Conservation (phyloP, 2,797 vertebrate genomes). For the Sandelia bainsii region DNA sequence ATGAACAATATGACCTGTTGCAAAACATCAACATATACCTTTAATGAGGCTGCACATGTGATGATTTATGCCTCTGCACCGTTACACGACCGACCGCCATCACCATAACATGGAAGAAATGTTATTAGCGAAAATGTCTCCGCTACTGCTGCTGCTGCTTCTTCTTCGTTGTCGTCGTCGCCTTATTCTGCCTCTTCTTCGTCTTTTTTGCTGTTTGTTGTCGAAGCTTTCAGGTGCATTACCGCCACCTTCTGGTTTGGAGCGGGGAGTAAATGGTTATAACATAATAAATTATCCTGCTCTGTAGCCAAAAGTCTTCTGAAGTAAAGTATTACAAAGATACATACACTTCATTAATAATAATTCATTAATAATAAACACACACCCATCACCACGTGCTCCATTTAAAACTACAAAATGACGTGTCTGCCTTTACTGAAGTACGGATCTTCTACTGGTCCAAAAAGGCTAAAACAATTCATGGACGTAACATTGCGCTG, state of each 20-base stretch:
- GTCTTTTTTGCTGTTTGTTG: no score
- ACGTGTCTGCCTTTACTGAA: neutral
- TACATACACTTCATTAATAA: no score
- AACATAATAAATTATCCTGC: no score
- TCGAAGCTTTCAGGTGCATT: no score
- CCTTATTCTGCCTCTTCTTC: neutral
- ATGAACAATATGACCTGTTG: fast-evolving
- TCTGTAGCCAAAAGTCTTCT: no score
- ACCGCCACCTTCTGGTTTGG: no score
- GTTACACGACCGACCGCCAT: fast-evolving
- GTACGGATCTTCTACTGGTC: constrained; percentile 26
- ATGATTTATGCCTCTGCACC: fast-evolving
- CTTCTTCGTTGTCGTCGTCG: neutral
- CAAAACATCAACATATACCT: neutral
- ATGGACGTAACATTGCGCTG: fast-evolving
- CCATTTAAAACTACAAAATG: constrained; percentile 23
- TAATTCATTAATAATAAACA: no score
- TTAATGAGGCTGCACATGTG: fast-evolving
- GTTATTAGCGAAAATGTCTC: neutral
- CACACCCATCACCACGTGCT: no score
- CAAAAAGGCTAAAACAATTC: constrained; percentile 6
- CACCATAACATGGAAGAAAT: constrained; percentile 47
- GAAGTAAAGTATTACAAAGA: no score
- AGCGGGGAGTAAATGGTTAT: no score
- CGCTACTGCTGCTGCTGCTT: neutral